Evolutionary conservation across 2,797 vertebrate genomes (phyloP).

Genomic region (Centroberyx gerrardi): DNA sequence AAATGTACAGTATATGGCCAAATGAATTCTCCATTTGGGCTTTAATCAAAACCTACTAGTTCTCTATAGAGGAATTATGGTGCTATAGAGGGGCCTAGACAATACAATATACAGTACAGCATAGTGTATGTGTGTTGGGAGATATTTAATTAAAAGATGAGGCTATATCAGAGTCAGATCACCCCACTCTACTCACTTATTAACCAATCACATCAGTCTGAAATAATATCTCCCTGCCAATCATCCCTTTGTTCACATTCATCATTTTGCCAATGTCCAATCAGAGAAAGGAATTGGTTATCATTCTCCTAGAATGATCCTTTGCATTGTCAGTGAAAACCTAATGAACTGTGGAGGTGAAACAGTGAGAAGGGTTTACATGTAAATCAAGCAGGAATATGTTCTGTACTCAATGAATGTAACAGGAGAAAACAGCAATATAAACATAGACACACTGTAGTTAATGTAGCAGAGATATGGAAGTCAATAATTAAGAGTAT

Average conservation of each 20-base stretch:
- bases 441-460: slow-evolving; percentile 10
- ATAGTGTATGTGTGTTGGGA: not conserved
- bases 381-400: not conserved
- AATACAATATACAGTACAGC: too few species aligned
- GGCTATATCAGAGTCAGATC: too few species aligned
- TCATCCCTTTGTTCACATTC: not conserved
- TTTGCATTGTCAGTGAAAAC: slow-evolving; percentile 2
- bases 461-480: slow-evolving; percentile 53
- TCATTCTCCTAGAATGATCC: not conserved
- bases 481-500: not conserved
- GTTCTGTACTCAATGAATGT: not conserved
- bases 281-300: not conserved
- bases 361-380: too few species aligned
- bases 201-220: slow-evolving; percentile 6
- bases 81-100: not conserved
- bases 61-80: not conserved
- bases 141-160: too few species aligned
- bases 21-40: too few species aligned
- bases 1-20: too few species aligned
- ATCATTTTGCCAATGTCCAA: slow-evolving; percentile 1
- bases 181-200: not conserved
- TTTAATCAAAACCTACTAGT: too few species aligned
- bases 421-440: slow-evolving; percentile 39
- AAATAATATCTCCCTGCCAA: not conserved
- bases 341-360: not conserved